phyloP scores from a whole-genome alignment of 92 coral and sea anemone species.

The Epizoanthus rinbou region DNA sequence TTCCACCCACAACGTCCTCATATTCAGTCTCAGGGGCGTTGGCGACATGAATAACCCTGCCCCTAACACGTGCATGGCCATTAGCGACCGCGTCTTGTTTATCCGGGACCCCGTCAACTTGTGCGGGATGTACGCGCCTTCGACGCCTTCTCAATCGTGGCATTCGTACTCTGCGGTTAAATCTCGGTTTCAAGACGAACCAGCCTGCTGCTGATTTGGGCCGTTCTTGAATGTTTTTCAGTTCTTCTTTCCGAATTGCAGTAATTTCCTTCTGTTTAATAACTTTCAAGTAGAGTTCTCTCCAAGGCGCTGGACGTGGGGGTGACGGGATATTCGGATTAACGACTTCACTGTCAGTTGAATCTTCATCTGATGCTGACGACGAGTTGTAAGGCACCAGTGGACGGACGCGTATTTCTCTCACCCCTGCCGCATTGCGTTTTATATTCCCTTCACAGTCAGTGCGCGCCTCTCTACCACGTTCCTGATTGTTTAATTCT shows the following conservation, averaged over 20 bases:
- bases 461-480: too few species aligned
- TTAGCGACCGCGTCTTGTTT: background rate
- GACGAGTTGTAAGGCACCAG: conserved; percentile 27
- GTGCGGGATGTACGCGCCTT: conserved; percentile 22
- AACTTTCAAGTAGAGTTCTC: conserved; percentile 28
- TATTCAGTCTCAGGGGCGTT: conserved; percentile 11
- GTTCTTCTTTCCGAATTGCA: conserved; percentile 27
- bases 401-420: background rate
- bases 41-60: conserved; percentile 1
- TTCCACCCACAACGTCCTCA: conserved; percentile 28
- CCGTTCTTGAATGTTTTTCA: conserved; percentile 3
- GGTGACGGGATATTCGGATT: background rate
- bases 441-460: too few species aligned
- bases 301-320: conserved; percentile 39
- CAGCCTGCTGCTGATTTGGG: conserved; percentile 15
- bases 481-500: too few species aligned
- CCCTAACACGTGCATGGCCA: conserved; percentile 2
- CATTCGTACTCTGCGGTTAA: conserved; percentile 26
- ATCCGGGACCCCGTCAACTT: background rate
- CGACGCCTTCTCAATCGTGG: conserved; percentile 13
- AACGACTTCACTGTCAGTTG: conserved; percentile 10
- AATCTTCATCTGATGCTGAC: conserved; percentile 19
- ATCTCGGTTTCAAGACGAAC: conserved; percentile 15
- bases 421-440: too few species aligned
- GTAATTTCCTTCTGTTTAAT: conserved; percentile 33